These are phyloP conservation scores for Odontamblyopus rebecca DNA, from an alignment of 2,797 vertebrate genomes.

Conservation along the genomic window DNA sequence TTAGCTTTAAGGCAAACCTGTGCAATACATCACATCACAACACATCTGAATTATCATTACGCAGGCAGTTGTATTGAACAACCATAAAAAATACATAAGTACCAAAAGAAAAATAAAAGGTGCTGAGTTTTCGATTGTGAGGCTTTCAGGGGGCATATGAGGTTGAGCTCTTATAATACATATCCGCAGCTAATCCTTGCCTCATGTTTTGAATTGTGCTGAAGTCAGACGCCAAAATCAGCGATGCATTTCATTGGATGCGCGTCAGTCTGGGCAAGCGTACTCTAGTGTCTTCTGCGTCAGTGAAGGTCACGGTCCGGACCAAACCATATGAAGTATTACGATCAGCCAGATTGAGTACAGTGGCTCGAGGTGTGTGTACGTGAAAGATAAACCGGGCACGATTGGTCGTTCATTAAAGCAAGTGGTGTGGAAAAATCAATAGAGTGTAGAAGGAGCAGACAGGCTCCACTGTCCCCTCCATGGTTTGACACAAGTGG, in stretches of 20 bases:
- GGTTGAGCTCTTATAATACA: conserved; percentile 34
- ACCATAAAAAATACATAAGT: conserved; percentile 18
- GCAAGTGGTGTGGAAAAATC: conserved; percentile 72
- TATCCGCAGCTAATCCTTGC: conserved; percentile 33
- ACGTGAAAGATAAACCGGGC: conserved; percentile 58
- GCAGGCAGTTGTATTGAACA: not conserved
- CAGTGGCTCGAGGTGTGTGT: conserved; percentile 12
- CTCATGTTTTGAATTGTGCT: conserved; percentile 52
- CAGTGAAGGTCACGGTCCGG: conserved; percentile 61
- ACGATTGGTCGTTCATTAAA: conserved; percentile 67
- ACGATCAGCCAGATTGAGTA: conserved; percentile 55
- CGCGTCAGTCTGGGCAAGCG: conserved; percentile 17
- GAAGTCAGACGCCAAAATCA: conserved; percentile 58
- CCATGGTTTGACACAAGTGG: conserved; percentile 33
- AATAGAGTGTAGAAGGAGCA: conserved; percentile 62
- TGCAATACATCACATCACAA: conserved; percentile 25
- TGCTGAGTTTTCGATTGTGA: conserved; percentile 35
- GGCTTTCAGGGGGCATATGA: not conserved
- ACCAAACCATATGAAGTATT: conserved; percentile 61
- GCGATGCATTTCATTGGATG: conserved; percentile 56
- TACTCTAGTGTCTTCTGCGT: conserved; percentile 31
- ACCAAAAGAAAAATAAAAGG: conserved; percentile 8
- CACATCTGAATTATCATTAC: conserved; percentile 33
- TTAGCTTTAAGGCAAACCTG: conserved; percentile 40
- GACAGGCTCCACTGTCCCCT: conserved; percentile 55